Evolutionary conservation across 37 sponge, comb jelly and placozoan genomes (phyloP), one percentile per base, ranked within the genome.

Genomic region (Halisarca cf. caerulea): DNA sequence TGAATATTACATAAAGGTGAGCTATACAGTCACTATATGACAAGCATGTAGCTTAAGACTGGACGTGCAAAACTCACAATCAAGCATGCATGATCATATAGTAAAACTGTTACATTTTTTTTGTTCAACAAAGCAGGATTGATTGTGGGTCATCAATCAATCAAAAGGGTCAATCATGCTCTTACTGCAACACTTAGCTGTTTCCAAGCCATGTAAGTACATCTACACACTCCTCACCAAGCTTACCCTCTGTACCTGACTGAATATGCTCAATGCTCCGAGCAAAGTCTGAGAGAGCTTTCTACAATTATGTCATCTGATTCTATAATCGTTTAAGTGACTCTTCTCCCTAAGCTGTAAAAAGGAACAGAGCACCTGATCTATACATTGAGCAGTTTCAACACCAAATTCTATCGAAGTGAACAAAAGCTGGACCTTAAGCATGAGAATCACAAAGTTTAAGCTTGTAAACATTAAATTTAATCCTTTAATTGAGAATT

Each of bases 271-370:
- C 41, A 17, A 72, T 33, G n/a, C 72, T 84, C 7, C 42, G 58
- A 3, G 55, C 20, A 33, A 84, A 84, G 3, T 71, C 35, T 20
- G 37, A 42, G 38, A 6, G 35, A 77, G 25, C 35, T 39, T 39
- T 85, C 79, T 77, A 85, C 47, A 40, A 86, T 78, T 23, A 64
- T 64, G 27, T 85, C 66, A 37, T n/a, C n/a, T n/a, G n/a, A 85
- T 85, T 8, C 66, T 77, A 4, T 21, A 45, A 23, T 85, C 79
- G 54, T 78, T 70, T 60, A 78, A 9, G 17, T 45, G 41, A 3
- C 64, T 23, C 14, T 66, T 35, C 62, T 86, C 86, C 58, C 64
- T 86, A 23, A 86, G 33, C 39, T 79, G 61, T 5, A 79, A 41
- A 51, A n/a, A 79, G 53, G 21, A 78, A 79, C 20, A 79, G 34